Evolutionary conservation across 1,140 invertebrate species (phyloP), one percentile per base, ranked within the genome.

Genomic region (Lepidurus couesii): DNA sequence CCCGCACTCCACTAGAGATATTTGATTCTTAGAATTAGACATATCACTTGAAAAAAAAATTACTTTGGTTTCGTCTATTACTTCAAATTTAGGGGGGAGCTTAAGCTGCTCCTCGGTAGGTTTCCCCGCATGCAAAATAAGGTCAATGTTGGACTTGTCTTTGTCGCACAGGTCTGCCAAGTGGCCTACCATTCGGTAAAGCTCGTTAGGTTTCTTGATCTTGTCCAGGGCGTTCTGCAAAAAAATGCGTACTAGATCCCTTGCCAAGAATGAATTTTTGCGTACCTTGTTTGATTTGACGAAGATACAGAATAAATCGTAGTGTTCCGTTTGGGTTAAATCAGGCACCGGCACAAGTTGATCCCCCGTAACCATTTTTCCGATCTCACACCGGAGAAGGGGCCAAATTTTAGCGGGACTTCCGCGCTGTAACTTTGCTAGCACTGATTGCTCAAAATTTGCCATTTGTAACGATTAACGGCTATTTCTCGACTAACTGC

Each of bases 251-350:
- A 21, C 21, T 21, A 1, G 1, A 13, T 21, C 13, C 16, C 16
- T 16, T 1, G 16, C 6, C 16, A 16, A n/a, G 6, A n/a, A 65
- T 65, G 8, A 65, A 13, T 21, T n/a, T 65, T 7, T 11, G 6
- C 47, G 13, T 65, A 65, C 53, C 53, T 65, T 65, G 53, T 65
- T 65, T 65, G 53, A 16, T 65, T 65, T 65, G 53, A 65, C 53
- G 53, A 65, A 65, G 21, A 65, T 65, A 16, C 53, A 65, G 53
- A 65, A 65, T 8, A 65, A 21, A 65, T 65, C 53, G 9, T 65
- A 65, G 8, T 7, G 21, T 21, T 65, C 53, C 4, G 13, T 65
- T 65, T 65, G 53, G 53, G 53, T 65, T 13, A 65, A 21, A 65
- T 65, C 53, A 1, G 53, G 53, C 53, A 65, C 53, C 53, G 53